Evolutionary conservation across 2,888 invertebrate species (phyloP).

Genomic region (Epinotia nisella): DNA sequence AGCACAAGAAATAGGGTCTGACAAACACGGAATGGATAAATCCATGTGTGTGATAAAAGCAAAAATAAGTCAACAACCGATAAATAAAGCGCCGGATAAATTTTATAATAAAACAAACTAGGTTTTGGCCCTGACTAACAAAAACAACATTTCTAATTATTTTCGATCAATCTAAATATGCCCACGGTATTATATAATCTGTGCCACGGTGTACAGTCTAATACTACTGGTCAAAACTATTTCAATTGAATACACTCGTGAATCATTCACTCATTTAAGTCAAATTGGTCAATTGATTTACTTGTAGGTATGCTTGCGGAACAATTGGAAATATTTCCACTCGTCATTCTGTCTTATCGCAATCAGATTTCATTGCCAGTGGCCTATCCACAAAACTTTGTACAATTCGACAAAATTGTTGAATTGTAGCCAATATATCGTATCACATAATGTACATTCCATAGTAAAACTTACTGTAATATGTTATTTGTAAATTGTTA

Average conservation of each 20-base stretch:
- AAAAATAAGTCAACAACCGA: too few species aligned
- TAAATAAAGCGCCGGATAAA: too few species aligned
- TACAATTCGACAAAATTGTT: too few species aligned
- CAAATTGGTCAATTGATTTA: constrained; percentile 18
- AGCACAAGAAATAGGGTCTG: too few species aligned
- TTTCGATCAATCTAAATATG: constrained; percentile 1
- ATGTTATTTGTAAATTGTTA: too few species aligned
- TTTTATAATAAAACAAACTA: not conserved
- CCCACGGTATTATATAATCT: constrained; percentile 5
- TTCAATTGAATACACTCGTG: constrained; percentile 10
- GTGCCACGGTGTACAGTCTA: too few species aligned
- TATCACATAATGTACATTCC: too few species aligned
- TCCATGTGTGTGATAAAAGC: too few species aligned
- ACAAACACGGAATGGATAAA: too few species aligned
- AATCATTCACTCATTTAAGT: constrained; percentile 9
- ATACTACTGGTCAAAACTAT: not conserved
- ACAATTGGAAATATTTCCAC: constrained; percentile 1
- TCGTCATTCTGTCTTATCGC: constrained; percentile 11
- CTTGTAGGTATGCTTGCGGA: not conserved
- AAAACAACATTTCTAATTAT: not conserved
- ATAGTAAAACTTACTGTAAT: too few species aligned
- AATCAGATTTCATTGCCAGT: not conserved
- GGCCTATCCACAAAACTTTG: too few species aligned
- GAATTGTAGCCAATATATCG: too few species aligned
- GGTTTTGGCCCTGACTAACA: not conserved